Percentiles rank a stretch among this genome's conserved stretches.
phyloP scores from a whole-genome alignment of 2,888 invertebrate genomes.

The Ischnura elegans region DNA sequence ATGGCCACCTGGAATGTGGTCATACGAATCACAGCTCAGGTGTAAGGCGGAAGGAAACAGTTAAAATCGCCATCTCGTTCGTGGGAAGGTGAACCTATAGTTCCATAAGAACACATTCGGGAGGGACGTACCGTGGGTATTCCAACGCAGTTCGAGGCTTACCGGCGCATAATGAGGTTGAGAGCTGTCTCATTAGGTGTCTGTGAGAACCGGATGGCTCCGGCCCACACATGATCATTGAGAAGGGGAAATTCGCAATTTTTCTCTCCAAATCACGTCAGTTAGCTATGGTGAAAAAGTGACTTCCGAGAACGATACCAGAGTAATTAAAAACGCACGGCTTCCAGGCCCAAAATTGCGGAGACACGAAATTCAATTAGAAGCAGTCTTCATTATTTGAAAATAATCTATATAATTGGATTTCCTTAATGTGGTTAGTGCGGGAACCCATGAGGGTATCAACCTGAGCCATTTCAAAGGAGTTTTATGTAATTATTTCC shows the following conservation, averaged over 20 bases:
- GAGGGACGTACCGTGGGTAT: not conserved
- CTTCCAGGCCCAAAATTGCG: not conserved
- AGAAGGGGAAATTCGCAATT: not conserved
- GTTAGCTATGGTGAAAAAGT: not conserved
- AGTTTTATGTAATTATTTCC: too few relatives aligned
- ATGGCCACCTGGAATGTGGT: not conserved
- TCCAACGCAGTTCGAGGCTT: not conserved
- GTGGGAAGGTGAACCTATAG: not conserved
- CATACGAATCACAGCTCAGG: not conserved
- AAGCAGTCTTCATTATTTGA: too few relatives aligned
- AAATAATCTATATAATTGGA: too few relatives aligned
- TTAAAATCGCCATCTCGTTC: not conserved
- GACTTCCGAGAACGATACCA: not conserved
- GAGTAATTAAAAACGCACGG: too few relatives aligned
- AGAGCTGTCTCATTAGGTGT: not conserved
- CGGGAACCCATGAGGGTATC: too few relatives aligned
- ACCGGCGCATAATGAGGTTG: not conserved
- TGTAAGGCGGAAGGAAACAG: not conserved
- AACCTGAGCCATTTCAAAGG: too few relatives aligned
- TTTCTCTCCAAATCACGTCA: not conserved
- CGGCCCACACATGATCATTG: not conserved
- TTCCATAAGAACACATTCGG: not conserved
- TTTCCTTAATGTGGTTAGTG: too few relatives aligned
- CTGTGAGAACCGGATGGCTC: not conserved
- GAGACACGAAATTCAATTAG: not conserved